A percentile compares a stretch with the other conserved stretches of the same genome.
These are phyloP conservation scores for Scophthalmus maximus DNA, from an alignment of 2,113 vertebrate genomes.

Conservation along the genomic window DNA sequence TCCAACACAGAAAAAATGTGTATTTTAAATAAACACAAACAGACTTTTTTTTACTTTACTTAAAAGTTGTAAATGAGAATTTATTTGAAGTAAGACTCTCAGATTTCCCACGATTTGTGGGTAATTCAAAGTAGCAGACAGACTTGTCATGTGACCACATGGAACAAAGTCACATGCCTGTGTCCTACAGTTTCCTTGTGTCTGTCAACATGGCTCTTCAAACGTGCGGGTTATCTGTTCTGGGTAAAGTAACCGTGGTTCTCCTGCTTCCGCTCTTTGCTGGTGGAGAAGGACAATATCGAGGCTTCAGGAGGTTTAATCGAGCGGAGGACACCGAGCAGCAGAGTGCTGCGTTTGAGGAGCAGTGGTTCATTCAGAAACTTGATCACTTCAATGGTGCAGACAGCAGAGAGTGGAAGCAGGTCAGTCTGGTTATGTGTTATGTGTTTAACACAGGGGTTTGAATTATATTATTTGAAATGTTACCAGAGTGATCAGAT, in stretches of 20 bases:
- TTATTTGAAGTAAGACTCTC: fast-evolving
- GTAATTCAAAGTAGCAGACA: constrained; percentile 15
- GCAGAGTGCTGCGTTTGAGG: constrained; percentile 29
- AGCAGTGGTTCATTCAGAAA: constrained; percentile 78
- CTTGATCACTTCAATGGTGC: constrained; percentile 80
- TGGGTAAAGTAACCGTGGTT: neutral
- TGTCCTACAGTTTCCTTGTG: neutral
- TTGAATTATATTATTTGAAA: too few relatives aligned
- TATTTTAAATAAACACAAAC: neutral
- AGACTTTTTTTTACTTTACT: neutral
- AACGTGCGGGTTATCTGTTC: fast-evolving
- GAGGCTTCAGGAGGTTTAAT: constrained; percentile 42
- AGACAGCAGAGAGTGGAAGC: constrained; percentile 76
- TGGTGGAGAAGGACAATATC: constrained; percentile 23
- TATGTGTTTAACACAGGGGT: neutral
- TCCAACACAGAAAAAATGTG: too few relatives aligned
- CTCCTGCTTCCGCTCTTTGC: constrained; percentile 7
- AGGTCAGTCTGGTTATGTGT: constrained; percentile 54
- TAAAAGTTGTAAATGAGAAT: too few relatives aligned
- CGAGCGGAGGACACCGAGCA: neutral
- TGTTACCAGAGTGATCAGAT: neutral
- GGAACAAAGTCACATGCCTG: constrained; percentile 44
- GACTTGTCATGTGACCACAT: constrained; percentile 64
- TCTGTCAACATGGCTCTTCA: constrained; percentile 54
- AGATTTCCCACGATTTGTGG: constrained; percentile 20